A percentile compares a stretch with the other conserved stretches of the same genome.
These are phyloP conservation scores for Darevskia nairensis DNA, from an alignment of 2,797 vertebrate species.

Conservation along the genomic window DNA sequence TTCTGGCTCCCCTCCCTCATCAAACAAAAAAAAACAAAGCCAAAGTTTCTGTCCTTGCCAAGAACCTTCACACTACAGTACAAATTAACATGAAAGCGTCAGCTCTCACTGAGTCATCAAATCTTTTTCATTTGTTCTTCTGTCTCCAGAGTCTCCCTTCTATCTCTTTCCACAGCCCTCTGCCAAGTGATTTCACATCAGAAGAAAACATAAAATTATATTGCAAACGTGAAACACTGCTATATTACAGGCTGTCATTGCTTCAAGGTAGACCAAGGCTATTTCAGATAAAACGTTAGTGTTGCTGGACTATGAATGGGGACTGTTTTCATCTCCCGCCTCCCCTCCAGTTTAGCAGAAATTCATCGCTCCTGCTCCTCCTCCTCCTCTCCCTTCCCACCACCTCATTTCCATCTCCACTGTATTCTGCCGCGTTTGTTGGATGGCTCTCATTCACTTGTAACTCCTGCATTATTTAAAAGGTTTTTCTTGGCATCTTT, in stretches of 20 bases:
- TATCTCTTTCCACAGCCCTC: slow-evolving; percentile 47
- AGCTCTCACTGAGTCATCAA: slow-evolving; percentile 57
- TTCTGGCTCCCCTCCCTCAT: background rate
- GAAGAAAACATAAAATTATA: slow-evolving; percentile 63
- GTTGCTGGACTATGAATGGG: background rate
- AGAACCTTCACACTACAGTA: slow-evolving; percentile 53
- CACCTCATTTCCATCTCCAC: background rate
- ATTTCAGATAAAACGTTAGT: slow-evolving; percentile 23
- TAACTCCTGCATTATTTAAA: slow-evolving; percentile 43
- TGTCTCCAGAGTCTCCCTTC: slow-evolving; percentile 55
- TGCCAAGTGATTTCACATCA: slow-evolving; percentile 58
- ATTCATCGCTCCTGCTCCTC: slow-evolving; percentile 7
- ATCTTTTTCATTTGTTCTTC: slow-evolving; percentile 56
- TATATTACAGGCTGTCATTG: slow-evolving; percentile 40
- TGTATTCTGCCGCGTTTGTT: background rate
- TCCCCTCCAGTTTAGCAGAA: slow-evolving; percentile 26
- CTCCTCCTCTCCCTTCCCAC: rapidly evolving
- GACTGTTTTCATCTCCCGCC: rapidly evolving
- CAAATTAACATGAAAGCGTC: slow-evolving; percentile 61
- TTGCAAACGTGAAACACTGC: slow-evolving; percentile 42
- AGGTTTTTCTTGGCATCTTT: slow-evolving; percentile 12
- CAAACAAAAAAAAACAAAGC: background rate
- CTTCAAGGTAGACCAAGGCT: slow-evolving; percentile 41
- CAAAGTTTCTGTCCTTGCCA: slow-evolving; percentile 53
- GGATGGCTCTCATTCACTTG: background rate